Base-by-base conservation (phyloP, 2,888 invertebrate genomes). In the Drosophila histrio region DNA sequence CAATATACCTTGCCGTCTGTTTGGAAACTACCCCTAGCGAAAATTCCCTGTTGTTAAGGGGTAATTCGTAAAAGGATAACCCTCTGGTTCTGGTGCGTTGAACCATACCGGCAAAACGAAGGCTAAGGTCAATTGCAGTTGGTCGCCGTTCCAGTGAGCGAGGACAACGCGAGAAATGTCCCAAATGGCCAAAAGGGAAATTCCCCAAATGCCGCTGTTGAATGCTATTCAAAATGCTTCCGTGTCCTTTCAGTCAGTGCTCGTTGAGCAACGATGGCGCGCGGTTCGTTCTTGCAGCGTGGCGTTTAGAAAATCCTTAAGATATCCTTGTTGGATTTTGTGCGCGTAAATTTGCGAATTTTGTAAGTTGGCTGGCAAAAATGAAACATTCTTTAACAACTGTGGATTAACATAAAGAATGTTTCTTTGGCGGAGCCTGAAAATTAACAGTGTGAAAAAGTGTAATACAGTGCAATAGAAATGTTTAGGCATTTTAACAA, bases 101-200 rank as follows among this genome's bases (percentile, higher is more conserved):
- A 87, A 86, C 87, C 59, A 74, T 74, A 59, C 88, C 86, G 89
- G 87, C 83, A 72, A 69, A 67, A 66, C 73, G 86, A 87, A 88
- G 89, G 89, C 88, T 87, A 88, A 88, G 88, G 88, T 88, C 87
- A 88, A 72, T 64, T 83, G 83, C 85, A 87, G 57, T 77, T 61
- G 43, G 44, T 46, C 21, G 36, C 30, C n/a, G n/a, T 82, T 85
- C 82, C 86, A 83, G 78, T 80, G 77, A 79, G 84, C 77, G 15
- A 17, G 32, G 13, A 9, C 36, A 36, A 4, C 17, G 36, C 21
- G 61, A 24, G 43, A 57, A 57, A 46, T 26, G 19, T 57, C 26
- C 56, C 34, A 28, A 49, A 46, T 3, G 50, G 15, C 34, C 32
- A 32, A 30, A 30, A 43, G 49, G 71, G 69, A 71, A 80, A 79